Evolutionary conservation across 2,797 vertebrate genomes (phyloP).

Genomic region (Lateolabrax maculatus): DNA sequence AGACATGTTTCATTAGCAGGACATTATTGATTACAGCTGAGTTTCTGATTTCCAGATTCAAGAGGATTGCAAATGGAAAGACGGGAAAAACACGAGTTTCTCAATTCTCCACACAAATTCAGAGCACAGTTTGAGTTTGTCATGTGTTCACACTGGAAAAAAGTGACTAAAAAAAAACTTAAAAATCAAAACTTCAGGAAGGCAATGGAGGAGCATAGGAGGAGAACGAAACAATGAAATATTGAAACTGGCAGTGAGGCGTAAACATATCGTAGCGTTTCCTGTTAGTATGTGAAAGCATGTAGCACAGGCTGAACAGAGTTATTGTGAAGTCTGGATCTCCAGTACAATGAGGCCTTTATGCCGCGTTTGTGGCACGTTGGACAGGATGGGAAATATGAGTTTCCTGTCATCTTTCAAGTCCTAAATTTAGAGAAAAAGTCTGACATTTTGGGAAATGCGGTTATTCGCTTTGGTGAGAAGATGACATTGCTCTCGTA

Average conservation of each 20-base stretch:
- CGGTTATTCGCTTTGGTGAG: not conserved
- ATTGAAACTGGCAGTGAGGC: not conserved
- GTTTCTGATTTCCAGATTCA: not conserved
- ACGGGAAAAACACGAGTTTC: not conserved
- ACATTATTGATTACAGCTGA: too few relatives aligned
- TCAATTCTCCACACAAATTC: not conserved
- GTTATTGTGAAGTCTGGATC: not conserved
- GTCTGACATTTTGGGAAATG: not conserved
- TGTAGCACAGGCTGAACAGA: not conserved
- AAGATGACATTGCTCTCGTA: not conserved
- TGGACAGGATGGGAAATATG: too few relatives aligned
- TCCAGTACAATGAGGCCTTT: not conserved
- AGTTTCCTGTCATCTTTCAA: too few relatives aligned
- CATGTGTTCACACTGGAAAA: not conserved
- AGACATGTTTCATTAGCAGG: not conserved
- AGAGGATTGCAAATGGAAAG: not conserved
- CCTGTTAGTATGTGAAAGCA: not conserved
- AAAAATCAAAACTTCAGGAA: not conserved
- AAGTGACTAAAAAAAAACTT: not conserved
- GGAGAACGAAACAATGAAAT: not conserved
- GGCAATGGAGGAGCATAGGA: not conserved
- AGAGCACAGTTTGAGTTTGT: not conserved
- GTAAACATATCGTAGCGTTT: not conserved
- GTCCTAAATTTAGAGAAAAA: not conserved
- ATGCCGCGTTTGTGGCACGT: not conserved